A percentile compares a stretch with the other conserved stretches of the same genome.
These are phyloP conservation scores for Thunnus maccoyii DNA, from an alignment of 2,113 vertebrate genomes.

Conservation along the genomic window DNA sequence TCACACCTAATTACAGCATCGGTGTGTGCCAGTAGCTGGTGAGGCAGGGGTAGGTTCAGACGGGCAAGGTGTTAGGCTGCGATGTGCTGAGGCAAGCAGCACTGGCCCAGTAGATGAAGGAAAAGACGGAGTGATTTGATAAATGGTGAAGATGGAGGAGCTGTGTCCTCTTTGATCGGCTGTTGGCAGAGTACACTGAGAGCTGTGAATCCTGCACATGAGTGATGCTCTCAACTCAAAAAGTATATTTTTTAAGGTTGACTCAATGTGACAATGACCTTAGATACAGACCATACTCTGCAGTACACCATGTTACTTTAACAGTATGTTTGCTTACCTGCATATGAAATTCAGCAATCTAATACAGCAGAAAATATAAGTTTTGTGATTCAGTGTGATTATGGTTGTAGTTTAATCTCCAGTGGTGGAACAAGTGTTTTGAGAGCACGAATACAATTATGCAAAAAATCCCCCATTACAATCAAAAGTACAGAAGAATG, in stretches of 20 bases:
- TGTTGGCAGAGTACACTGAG: slow-evolving; percentile 29
- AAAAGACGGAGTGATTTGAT: slow-evolving; percentile 47
- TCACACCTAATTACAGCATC: slow-evolving; percentile 61
- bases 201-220: slow-evolving; percentile 15
- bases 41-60: slow-evolving; percentile 25
- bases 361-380: neutral
- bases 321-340: neutral
- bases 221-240: slow-evolving; percentile 7
- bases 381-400: neutral
- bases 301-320: neutral
- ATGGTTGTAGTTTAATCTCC: neutral
- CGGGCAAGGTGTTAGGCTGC: slow-evolving; percentile 54
- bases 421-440: too few relatives aligned
- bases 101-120: slow-evolving; percentile 17
- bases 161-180: slow-evolving; percentile 17
- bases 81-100: slow-evolving; percentile 70
- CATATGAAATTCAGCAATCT: neutral
- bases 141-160: slow-evolving; percentile 45
- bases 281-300: neutral
- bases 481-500: too few relatives aligned
- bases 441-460: too few relatives aligned
- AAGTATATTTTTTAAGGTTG: slow-evolving; percentile 7
- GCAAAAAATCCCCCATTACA: too few relatives aligned
- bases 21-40: slow-evolving; percentile 52
- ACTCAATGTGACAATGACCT: slow-evolving; percentile 15